Base-by-base conservation (phyloP, 1,140 invertebrate genomes). In the Drosophila tristis region DNA sequence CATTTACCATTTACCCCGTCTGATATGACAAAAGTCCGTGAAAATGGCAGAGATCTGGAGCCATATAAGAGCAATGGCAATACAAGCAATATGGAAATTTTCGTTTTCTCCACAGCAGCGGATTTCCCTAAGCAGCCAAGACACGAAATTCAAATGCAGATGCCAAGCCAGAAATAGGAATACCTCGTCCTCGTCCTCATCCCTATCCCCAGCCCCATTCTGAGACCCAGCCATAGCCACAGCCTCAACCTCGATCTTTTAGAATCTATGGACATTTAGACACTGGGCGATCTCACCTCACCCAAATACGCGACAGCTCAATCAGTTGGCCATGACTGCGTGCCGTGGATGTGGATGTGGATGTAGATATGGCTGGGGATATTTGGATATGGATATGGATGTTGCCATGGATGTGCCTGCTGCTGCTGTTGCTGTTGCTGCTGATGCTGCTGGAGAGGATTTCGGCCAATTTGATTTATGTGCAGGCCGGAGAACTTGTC, bases 321-420 rank as follows among this genome's bases (percentile, higher is more conserved):
- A 86, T 86, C 82, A 86, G 78, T 82, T 87, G 82, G 66, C 82
- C 82, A 87, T 87, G 82, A 72, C 82, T 86, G 82, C 82, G 84
- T 86, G 80, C 71, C 79, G 74, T 66, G 43, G 61, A 54, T 49
- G 48, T 68, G 67, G 73, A 49, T 66, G 77, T 66, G 58, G 44
- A 35, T 71, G 2, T n/a, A 23, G 39, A 13, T 15, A 11, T 25
- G 43, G 43, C 35, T 31, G 23, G 42, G 47, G 35, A 39, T 13
- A 29, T 25, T 35, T 70, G 66, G 66, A 44, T 31, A 13, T 48
- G 23, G n/a, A 35, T 31, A 39, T 11, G 13, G 48, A 43, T 47
- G 31, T 48, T 29, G 16, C 50, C 50, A 45, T 47, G 50, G 50
- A 25, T 26, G 23, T 43, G 39, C 23, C 44, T 59, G 13, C 20